These are phyloP conservation scores for Rhabdomys pumilio DNA, from an alignment of 2,797 vertebrate species.

Conservation along the genomic window DNA sequence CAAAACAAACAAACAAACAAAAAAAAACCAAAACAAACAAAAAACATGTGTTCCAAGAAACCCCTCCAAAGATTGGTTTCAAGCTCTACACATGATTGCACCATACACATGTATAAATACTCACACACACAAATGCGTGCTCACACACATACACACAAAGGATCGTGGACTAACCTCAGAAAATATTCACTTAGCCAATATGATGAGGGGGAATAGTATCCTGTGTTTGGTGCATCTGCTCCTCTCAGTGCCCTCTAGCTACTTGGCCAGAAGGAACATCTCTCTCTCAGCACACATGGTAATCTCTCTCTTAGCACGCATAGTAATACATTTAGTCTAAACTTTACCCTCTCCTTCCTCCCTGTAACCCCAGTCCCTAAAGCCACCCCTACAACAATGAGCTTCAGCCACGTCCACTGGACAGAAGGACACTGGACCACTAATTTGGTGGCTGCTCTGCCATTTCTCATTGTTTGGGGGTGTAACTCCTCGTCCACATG, in stretches of 20 bases:
- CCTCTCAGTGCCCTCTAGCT: rapidly evolving
- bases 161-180: too few relatives aligned
- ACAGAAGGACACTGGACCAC: background rate
- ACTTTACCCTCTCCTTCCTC: background rate
- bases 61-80: background rate
- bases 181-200: background rate
- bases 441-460: background rate
- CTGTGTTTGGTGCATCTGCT: background rate
- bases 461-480: slow-evolving; percentile 21
- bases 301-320: background rate
- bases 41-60: background rate
- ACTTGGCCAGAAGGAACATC: too few relatives aligned
- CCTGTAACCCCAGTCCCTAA: background rate
- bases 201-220: background rate
- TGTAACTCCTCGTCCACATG: slow-evolving; percentile 46
- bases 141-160: too few relatives aligned
- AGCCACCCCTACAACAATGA: background rate
- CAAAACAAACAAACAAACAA: background rate
- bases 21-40: background rate
- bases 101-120: background rate
- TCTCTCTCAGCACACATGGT: background rate
- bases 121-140: background rate
- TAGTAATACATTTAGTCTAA: rapidly evolving
- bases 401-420: background rate
- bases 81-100: background rate